Evolutionary conservation across 2,797 vertebrate species (phyloP).

Genomic region (Falco biarmicus): DNA sequence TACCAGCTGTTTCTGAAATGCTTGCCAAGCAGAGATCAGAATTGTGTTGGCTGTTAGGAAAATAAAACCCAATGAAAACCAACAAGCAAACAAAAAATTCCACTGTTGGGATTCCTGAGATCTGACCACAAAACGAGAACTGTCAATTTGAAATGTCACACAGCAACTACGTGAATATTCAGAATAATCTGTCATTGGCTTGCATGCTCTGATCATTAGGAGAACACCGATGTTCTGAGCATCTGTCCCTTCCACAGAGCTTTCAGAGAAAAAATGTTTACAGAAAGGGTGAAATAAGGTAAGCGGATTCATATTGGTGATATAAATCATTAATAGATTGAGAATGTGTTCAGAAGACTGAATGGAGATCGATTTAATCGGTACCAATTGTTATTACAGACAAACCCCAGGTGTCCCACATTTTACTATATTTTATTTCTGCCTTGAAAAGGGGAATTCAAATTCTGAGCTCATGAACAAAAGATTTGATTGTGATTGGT

Average conservation of each 20-base stretch:
- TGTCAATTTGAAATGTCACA: conserved; percentile 7
- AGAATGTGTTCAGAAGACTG: neutral
- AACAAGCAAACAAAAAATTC: neutral
- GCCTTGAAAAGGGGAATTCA: conserved; percentile 21
- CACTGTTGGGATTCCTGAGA: neutral
- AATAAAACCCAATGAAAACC: conserved; percentile 21
- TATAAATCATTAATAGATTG: neutral
- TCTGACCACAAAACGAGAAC: conserved; percentile 17
- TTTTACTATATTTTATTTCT: neutral
- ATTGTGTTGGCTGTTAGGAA: conserved; percentile 5
- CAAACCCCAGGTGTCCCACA: neutral
- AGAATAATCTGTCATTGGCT: neutral
- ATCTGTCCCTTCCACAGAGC: neutral
- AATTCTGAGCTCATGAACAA: neutral
- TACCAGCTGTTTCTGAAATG: conserved; percentile 68
- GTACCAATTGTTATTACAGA: neutral
- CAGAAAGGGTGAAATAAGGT: neutral
- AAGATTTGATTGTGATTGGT: neutral
- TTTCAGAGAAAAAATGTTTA: neutral
- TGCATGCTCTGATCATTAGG: neutral
- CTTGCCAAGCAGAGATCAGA: conserved; percentile 34
- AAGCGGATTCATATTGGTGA: neutral
- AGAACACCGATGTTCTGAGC: neutral
- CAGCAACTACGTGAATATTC: neutral
- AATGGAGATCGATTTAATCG: neutral